Evolutionary conservation across 64 coral and sea anemone genomes (phyloP).

Genomic region (Pocillopora damicornis): DNA sequence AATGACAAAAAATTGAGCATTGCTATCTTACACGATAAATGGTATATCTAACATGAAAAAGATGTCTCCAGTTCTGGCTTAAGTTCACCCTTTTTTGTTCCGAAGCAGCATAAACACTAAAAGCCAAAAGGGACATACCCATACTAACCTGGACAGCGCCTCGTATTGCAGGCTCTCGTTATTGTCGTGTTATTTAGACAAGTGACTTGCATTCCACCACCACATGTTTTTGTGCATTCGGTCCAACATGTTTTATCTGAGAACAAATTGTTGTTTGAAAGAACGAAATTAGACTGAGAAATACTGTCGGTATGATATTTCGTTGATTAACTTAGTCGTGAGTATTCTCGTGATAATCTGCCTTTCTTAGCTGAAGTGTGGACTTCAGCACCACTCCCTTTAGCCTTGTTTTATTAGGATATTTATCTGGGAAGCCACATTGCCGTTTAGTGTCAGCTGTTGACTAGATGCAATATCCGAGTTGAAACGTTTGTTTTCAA

Average conservation of each 20-base stretch:
- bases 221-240: slow-evolving; percentile 53
- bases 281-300: not conserved
- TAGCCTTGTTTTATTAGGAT: too few relatives aligned
- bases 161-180: slow-evolving; percentile 62
- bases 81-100: not conserved
- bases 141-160: slow-evolving; percentile 52
- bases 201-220: slow-evolving; percentile 51
- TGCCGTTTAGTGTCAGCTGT: not conserved
- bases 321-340: too few relatives aligned
- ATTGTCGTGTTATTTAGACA: slow-evolving; percentile 13
- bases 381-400: too few relatives aligned
- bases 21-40: too few relatives aligned
- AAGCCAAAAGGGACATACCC: not conserved
- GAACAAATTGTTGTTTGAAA: not conserved
- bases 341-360: too few relatives aligned
- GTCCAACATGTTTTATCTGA: slow-evolving; percentile 44
- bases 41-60: too few relatives aligned
- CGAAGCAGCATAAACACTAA: not conserved
- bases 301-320: not conserved
- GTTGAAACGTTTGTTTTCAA: too few relatives aligned
- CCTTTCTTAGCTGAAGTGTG: too few relatives aligned
- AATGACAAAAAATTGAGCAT: too few relatives aligned
- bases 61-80: too few relatives aligned
- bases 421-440: not conserved
- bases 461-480: not conserved